phyloP scores from a whole-genome alignment of 2,797 vertebrate genomes.

The Pipistrellus pipistrellus region DNA sequence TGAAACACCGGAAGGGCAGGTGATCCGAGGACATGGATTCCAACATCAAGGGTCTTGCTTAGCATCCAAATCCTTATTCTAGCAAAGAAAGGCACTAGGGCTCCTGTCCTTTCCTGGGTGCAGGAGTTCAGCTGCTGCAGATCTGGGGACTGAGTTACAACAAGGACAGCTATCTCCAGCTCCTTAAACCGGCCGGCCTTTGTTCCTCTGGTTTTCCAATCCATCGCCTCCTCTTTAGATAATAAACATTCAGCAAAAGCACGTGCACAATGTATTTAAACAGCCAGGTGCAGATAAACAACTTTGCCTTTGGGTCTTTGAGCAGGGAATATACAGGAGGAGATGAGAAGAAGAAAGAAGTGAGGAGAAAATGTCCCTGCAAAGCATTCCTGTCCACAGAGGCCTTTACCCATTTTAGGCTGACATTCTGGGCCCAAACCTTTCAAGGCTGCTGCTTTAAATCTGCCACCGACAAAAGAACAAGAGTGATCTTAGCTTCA shows the following conservation, averaged over 20 bases:
- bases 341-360: not conserved
- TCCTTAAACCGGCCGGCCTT: conserved; percentile 25
- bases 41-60: not conserved
- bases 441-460: not conserved
- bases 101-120: not conserved
- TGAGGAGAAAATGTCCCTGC: conserved; percentile 14
- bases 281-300: conserved; percentile 70
- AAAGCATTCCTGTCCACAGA: conserved; percentile 21
- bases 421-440: not conserved
- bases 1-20: not conserved
- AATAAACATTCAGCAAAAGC: conserved; percentile 55
- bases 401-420: conserved; percentile 2
- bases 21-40: not conserved
- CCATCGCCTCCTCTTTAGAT: conserved; percentile 39
- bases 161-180: not conserved
- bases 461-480: conserved; percentile 31
- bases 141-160: conserved; percentile 28
- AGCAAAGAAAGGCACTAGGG: not conserved
- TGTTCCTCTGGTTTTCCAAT: conserved; percentile 44
- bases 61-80: not conserved
- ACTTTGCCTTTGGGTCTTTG: conserved; percentile 68
- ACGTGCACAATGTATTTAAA: conserved; percentile 68
- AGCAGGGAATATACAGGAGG: conserved; percentile 22
- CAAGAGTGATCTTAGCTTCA: not conserved
- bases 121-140: not conserved